These are phyloP conservation scores for Ascaphus truei DNA, from an alignment of 2,113 vertebrate species.

Conservation along the genomic window DNA sequence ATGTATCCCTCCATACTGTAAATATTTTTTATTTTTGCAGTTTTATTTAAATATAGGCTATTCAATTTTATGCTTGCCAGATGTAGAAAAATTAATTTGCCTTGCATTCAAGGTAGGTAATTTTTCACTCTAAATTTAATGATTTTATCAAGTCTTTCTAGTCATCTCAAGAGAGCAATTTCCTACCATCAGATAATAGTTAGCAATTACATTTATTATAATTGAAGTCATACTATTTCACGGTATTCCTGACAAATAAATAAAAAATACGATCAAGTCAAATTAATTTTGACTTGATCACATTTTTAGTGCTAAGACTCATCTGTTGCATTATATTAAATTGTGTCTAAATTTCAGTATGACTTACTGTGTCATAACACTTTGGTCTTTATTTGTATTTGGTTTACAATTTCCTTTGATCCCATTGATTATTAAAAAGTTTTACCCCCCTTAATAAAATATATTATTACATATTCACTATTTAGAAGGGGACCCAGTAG, in stretches of 20 bases:
- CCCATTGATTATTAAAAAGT: too few relatives aligned
- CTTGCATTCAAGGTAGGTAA: constrained; percentile 1
- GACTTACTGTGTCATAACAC: too few relatives aligned
- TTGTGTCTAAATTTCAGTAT: constrained; percentile 8
- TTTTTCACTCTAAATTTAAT: constrained; percentile 20
- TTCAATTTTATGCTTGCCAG: constrained; percentile 11
- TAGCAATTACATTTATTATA: constrained; percentile 19
- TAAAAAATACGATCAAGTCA: too few relatives aligned
- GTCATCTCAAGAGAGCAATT: constrained; percentile 15
- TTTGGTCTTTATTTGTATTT: too few relatives aligned
- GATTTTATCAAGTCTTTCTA: constrained; percentile 20
- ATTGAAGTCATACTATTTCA: constrained; percentile 6
- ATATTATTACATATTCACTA: too few relatives aligned
- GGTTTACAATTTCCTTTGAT: too few relatives aligned
- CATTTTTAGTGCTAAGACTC: too few relatives aligned
- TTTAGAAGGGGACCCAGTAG: too few relatives aligned
- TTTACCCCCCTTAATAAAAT: too few relatives aligned
- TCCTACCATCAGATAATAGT: constrained; percentile 26
- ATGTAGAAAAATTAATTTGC: constrained; percentile 4
- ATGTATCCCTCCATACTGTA: too few relatives aligned
- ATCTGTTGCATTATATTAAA: neutral
- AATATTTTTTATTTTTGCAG: neutral
- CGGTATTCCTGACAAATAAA: neutral
- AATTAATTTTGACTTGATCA: too few relatives aligned
- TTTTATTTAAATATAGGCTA: constrained; percentile 9